Evolutionary conservation across 2,113 vertebrate species (phyloP).

Genomic region (Toxotes chatareus): DNA sequence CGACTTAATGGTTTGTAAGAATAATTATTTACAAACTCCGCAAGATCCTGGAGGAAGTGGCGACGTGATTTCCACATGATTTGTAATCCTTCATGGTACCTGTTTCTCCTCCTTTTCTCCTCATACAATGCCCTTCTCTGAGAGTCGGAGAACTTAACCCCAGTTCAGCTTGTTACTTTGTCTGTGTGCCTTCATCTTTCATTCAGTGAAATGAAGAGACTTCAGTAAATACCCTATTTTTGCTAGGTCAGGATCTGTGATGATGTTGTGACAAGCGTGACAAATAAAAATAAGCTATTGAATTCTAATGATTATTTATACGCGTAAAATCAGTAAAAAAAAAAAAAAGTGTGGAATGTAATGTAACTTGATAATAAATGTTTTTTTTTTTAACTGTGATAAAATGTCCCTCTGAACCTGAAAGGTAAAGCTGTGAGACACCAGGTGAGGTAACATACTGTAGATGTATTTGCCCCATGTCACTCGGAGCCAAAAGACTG

Average conservation of each 20-base stretch:
- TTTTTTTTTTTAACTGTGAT: neutral
- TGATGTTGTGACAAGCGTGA: neutral
- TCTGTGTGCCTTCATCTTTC: neutral
- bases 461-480: conserved; percentile 56
- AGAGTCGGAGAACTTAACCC: neutral
- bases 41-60: neutral
- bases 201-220: neutral
- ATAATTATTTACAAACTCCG: neutral
- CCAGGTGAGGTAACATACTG: conserved; percentile 48
- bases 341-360: neutral
- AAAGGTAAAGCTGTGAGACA: conserved; percentile 3
- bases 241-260: neutral
- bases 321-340: neutral
- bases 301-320: neutral
- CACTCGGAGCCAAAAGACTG: conserved; percentile 32
- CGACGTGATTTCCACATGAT: neutral
- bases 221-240: neutral
- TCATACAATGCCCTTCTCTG: neutral
- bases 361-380: neutral
- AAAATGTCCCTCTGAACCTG: conserved; percentile 7
- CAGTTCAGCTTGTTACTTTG: neutral
- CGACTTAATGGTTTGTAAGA: neutral
- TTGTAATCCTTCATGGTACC: neutral
- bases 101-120: neutral
- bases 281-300: neutral